Base-by-base conservation (phyloP, 2,113 vertebrate genomes). In the Bufo gargarizans region DNA sequence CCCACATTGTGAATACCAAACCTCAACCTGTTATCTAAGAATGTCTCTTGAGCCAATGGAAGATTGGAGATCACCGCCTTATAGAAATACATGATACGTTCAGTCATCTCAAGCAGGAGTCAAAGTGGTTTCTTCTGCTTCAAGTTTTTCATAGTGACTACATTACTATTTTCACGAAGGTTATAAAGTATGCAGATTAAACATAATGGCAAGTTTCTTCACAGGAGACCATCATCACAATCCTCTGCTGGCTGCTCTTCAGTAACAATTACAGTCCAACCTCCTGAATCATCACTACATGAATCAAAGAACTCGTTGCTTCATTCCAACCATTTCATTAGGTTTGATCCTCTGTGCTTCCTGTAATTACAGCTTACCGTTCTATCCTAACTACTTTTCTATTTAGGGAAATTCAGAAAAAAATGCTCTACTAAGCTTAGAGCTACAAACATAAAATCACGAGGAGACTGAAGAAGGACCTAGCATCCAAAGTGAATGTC, bases 311-410 rank as follows among this genome's bases (percentile, higher is more conserved):
- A n/a, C n/a, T n/a, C n/a, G n/a, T n/a, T n/a, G n/a, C n/a, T n/a
- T n/a, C n/a, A n/a, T n/a, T n/a, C n/a, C n/a, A 11, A 56, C 20
- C 77, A 78, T 78, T 22, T 78, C 50, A 78, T 78, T 78, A 56
- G 77, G 53, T 55, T 47, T 22, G 53, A 14, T 53, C 77, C 49
- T 56, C 19, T 50, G 74, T 53, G 16, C 74, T 56, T 33, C 56
- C 10, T 14, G 20, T 55, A 78, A 78, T 78, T 78, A 78, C 50
- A 55, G 50, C 77, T 22, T 53, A 56, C 20, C 1, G 20, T 56
- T 56, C 56, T 55, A n/a, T 55, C 49, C 53, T 56, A 55, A 78
- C 20, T 22, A 33, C 50, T 56, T n/a, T 53, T 56, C 49, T 55
- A 78, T 56, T 55, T 78, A 77, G 19, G 49, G 47, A 78, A 22